These are phyloP conservation scores for Blera fallax DNA, from an alignment of 2,888 invertebrate species.

Conservation along the genomic window DNA sequence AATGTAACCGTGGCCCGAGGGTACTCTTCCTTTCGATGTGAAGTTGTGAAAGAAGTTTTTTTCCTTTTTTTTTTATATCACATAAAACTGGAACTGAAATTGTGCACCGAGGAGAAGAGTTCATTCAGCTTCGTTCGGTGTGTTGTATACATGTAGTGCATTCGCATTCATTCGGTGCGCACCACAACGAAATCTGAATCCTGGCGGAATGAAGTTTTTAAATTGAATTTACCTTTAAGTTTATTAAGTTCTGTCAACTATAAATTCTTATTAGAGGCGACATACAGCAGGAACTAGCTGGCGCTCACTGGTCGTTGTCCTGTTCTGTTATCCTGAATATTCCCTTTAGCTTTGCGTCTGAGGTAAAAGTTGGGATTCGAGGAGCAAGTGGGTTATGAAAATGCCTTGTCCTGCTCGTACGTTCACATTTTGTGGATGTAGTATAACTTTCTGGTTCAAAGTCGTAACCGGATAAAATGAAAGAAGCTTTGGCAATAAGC, in stretches of 20 bases:
- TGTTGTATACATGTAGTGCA: neutral
- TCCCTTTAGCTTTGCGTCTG: neutral
- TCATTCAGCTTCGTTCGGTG: slow-evolving; percentile 19
- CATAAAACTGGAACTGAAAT: slow-evolving; percentile 16
- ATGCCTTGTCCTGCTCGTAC: slow-evolving; percentile 11
- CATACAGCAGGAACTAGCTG: slow-evolving; percentile 58
- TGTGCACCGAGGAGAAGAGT: slow-evolving; percentile 13
- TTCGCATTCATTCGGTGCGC: slow-evolving; percentile 53
- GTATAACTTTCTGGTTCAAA: slow-evolving; percentile 39
- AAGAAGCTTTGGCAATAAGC: slow-evolving; percentile 52
- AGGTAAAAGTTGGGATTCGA: neutral
- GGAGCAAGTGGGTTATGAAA: neutral
- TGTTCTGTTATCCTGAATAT: slow-evolving; percentile 29
- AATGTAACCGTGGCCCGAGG: slow-evolving; percentile 7
- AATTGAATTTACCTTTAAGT: slow-evolving; percentile 73
- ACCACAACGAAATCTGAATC: slow-evolving; percentile 66
- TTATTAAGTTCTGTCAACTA: slow-evolving; percentile 75
- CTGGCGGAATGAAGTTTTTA: slow-evolving; percentile 67
- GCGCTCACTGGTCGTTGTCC: slow-evolving; percentile 46
- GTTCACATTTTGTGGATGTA: slow-evolving; percentile 22
- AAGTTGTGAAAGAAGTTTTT: neutral
- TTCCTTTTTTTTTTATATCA: neutral
- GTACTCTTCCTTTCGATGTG: neutral
- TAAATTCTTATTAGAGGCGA: slow-evolving; percentile 74
- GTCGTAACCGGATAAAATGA: slow-evolving; percentile 37